Evolutionary conservation across 1,140 invertebrate species (phyloP), one percentile per base, ranked within the genome.

Genomic region (Mesaphorura yosii): DNA sequence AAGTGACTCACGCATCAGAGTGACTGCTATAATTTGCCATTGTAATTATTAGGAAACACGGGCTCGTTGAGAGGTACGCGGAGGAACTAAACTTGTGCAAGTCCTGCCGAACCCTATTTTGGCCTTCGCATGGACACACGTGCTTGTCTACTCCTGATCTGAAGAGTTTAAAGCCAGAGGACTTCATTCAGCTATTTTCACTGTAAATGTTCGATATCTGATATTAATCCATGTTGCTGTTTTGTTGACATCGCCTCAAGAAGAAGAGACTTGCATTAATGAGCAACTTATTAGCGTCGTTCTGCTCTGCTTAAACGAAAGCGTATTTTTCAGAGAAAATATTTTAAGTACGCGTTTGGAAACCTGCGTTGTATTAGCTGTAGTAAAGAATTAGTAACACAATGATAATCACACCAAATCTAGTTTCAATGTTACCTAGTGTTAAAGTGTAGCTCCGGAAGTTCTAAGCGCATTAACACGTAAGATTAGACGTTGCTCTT

Each of bases 91-190:
- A 90, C 40, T 73, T 97, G 38, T 98, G 94, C 70, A 80, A 86
- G 55, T 87, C 92, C 68, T 98, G 94, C 70, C 83, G 91, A 64
- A 93, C 89, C 67, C 77, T 98, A 29, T 97, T 96, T 68, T 98
- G 94, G 94, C 82, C 91, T 62, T 87, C 84, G 1, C 76, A 86
- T 40, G 88, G 88, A 0, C 88, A 92, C 69, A 88, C 88, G 0
- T 92, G 88, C 67, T 85, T 90, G 28, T 47, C 51, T 51, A 51
- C 55, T 23, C 51, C 61, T 12, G 27, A 57, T 1, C 29, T 58
- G 2, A 48, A 55, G 27, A 22, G 51, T 26, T 48, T 63, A 25
- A 59, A 59, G 37, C 61, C 61, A 5, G 26, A 52, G 15, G 61
- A 63, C 38, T 63, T 63, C 29, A 53, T 63, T 17, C 52, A 53